phyloP scores from a whole-genome alignment of 2,113 vertebrate species.

The Sinosuthora webbiana region DNA sequence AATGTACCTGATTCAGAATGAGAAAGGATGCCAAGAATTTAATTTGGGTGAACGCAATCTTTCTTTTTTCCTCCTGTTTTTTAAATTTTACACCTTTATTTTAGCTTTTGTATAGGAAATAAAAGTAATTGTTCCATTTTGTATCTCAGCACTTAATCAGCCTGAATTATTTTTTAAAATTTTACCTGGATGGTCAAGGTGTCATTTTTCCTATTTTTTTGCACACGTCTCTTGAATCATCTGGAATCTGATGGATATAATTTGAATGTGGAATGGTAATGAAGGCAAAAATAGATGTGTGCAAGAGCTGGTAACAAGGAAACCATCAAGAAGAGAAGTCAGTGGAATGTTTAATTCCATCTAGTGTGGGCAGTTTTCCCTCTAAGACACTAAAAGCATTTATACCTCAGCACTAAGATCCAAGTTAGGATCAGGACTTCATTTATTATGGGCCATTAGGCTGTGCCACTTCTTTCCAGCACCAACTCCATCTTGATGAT shows the following conservation, averaged over 20 bases:
- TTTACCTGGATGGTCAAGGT: background rate
- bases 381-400: background rate
- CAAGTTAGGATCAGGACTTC: background rate
- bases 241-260: background rate
- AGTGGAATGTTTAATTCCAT: background rate
- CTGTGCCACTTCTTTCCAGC: background rate
- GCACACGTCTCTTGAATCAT: fast-evolving
- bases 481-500: background rate
- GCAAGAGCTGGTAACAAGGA: background rate
- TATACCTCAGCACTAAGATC: background rate
- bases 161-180: background rate
- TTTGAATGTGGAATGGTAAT: background rate
- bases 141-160: background rate
- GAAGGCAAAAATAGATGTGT: background rate
- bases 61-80: background rate
- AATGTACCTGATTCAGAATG: background rate
- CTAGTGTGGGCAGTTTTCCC: background rate
- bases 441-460: slow-evolving; percentile 5
- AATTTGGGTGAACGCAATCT: fast-evolving
- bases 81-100: background rate
- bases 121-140: background rate
- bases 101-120: background rate
- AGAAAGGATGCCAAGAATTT: background rate
- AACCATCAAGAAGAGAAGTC: background rate
- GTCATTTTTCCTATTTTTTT: background rate